Evolutionary conservation across 2,113 vertebrate genomes (phyloP).

Genomic region (Jaculus jaculus): DNA sequence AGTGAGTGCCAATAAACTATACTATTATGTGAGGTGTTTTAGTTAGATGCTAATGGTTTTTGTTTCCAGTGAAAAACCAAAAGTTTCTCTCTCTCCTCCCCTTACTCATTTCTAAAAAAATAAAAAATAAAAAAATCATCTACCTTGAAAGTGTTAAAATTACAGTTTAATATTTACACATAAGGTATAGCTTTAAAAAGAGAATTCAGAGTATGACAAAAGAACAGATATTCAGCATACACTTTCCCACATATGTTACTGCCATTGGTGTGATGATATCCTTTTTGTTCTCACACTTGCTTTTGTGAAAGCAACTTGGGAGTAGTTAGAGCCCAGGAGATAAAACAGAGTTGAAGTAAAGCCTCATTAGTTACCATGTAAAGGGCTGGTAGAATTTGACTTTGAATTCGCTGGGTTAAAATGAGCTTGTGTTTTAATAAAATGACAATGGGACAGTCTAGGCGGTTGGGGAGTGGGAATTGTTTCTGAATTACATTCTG

Average conservation of each 20-base stretch:
- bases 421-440: slow-evolving; percentile 63
- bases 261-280: neutral
- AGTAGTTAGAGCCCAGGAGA: slow-evolving; percentile 26
- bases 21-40: neutral
- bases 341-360: slow-evolving; percentile 24
- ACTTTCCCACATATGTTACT: slow-evolving; percentile 13
- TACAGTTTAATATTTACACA: slow-evolving; percentile 47
- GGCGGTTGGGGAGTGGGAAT: slow-evolving; percentile 58
- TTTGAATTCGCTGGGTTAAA: slow-evolving; percentile 70
- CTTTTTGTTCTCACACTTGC: slow-evolving; percentile 22
- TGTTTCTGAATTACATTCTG: slow-evolving; percentile 62
- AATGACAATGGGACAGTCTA: slow-evolving; percentile 57
- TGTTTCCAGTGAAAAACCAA: slow-evolving; percentile 25
- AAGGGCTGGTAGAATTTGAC: slow-evolving; percentile 47
- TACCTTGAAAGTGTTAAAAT: neutral
- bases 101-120: neutral
- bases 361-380: slow-evolving; percentile 36
- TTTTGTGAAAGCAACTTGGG: slow-evolving; percentile 49
- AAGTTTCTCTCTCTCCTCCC: neutral
- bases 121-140: neutral
- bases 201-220: slow-evolving; percentile 27
- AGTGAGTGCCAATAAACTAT: neutral
- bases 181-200: slow-evolving; percentile 3
- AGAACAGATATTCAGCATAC: neutral
- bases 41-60: neutral